phyloP scores from a whole-genome alignment of 2,113 vertebrate genomes.

The Elephas maximus region DNA sequence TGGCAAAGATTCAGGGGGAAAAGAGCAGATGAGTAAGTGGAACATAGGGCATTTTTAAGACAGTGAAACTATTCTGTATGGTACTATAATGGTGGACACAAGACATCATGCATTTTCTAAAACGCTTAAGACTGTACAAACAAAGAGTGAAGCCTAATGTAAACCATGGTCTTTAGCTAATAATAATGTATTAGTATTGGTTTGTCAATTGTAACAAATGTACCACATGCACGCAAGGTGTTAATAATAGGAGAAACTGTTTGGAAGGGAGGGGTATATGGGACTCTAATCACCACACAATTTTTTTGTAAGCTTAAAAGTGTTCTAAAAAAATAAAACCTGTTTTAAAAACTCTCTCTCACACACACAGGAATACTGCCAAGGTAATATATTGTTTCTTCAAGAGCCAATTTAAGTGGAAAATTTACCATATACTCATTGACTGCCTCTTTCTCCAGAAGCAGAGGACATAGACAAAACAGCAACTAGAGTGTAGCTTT shows the following conservation, averaged over 20 bases:
- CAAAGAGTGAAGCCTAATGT: neutral
- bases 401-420: neutral
- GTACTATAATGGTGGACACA: neutral
- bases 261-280: neutral
- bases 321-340: too few species aligned
- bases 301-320: too few species aligned
- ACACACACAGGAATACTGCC: neutral
- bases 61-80: neutral
- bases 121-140: neutral
- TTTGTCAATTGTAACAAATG: neutral
- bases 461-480: rapidly evolving
- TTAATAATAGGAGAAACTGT: neutral
- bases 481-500: rapidly evolving
- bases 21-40: neutral
- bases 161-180: neutral
- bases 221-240: neutral
- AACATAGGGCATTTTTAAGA: neutral
- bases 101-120: neutral
- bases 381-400: neutral
- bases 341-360: too few species aligned
- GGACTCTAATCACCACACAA: too few species aligned
- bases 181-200: neutral
- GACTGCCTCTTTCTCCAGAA: neutral
- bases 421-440: neutral
- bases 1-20: neutral